Conservation (phyloP, 2,888 invertebrate species). For the Phalera bucephala region DNA sequence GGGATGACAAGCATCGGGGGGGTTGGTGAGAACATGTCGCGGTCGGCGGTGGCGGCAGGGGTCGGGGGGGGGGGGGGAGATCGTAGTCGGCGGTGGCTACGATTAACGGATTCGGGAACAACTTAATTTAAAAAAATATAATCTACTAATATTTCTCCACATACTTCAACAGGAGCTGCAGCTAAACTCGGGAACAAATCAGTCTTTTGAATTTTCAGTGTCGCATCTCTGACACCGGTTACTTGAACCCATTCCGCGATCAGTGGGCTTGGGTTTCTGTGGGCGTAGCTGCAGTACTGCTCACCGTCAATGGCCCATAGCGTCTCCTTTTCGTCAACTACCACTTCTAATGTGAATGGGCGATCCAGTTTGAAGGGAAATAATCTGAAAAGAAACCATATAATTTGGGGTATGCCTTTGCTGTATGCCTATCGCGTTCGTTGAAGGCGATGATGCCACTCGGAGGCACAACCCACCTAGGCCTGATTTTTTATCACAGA, state of each 20-base stretch:
- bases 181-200: constrained; percentile 67
- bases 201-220: constrained; percentile 84
- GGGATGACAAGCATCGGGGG: too few species aligned
- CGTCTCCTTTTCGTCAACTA: constrained; percentile 84
- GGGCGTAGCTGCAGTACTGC: constrained; percentile 87
- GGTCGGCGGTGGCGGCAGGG: too few species aligned
- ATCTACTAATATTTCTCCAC: constrained; percentile 8
- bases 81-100: too few species aligned
- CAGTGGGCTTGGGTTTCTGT: constrained; percentile 72
- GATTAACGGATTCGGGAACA: too few species aligned
- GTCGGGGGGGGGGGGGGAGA: too few species aligned
- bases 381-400: constrained; percentile 44
- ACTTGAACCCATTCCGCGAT: constrained; percentile 78
- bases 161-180: constrained; percentile 49
- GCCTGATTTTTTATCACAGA: too few species aligned
- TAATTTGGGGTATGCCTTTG: too few species aligned
- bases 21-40: too few species aligned
- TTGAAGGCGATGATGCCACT: too few species aligned
- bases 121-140: neutral
- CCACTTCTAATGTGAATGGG: constrained; percentile 82
- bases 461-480: too few species aligned
- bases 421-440: too few species aligned
- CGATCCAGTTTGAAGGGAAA: constrained; percentile 76
- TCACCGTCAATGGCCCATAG: constrained; percentile 88
- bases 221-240: constrained; percentile 84